Base-by-base conservation (phyloP, 1,140 invertebrate species). In the Trypoxylus dichotomus region DNA sequence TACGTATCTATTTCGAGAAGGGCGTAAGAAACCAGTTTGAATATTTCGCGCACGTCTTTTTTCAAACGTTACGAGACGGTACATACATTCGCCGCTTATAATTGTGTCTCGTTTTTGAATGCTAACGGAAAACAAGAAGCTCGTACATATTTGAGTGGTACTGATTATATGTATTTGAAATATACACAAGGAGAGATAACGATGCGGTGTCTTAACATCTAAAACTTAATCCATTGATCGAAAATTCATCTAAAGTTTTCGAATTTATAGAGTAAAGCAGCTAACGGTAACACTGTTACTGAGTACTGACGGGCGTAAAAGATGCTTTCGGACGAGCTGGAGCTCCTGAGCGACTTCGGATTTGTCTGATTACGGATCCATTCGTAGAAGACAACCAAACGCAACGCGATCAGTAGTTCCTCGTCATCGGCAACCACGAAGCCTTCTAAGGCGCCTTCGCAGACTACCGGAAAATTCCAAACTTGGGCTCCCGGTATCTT, bases 401-500 rank as follows among this genome's bases (percentile, higher is more conserved):
- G 47, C 13, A 58, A 13, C 47, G 15, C 47, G 47, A 58, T 58
- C 15, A 58, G 15, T 13, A 58, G 15, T 11, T 7, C 47, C 5
- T 21, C 47, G 47, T 58, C 47, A 13, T 58, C 47, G 15, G 47
- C 47, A 5, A 58, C 47, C 3, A 58, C 47, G 47, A 58, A 58
- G 15, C 47, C 47, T 21, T 58, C 47, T 5, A 58, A 21, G 1
- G 15, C 21, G 15, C 47, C 47, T 21, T n/a, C 6, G 47, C 47
- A 58, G 5, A 58, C 47, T 21, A 58, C 47, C 47, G 47, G 47
- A 58, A 58, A 58, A 58, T 58, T 58, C 47, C 47, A 58, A 58
- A 58, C 47, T 58, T 58, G 7, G 15, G 47, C 21, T n/a, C 21
- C 47, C 0, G 47, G 15, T 21, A 21, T 21, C 47, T 58, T 58